These are phyloP conservation scores for Actinopyga echinites DNA, from an alignment of 53 echinoderm and acorn worm genomes.

Conservation along the genomic window DNA sequence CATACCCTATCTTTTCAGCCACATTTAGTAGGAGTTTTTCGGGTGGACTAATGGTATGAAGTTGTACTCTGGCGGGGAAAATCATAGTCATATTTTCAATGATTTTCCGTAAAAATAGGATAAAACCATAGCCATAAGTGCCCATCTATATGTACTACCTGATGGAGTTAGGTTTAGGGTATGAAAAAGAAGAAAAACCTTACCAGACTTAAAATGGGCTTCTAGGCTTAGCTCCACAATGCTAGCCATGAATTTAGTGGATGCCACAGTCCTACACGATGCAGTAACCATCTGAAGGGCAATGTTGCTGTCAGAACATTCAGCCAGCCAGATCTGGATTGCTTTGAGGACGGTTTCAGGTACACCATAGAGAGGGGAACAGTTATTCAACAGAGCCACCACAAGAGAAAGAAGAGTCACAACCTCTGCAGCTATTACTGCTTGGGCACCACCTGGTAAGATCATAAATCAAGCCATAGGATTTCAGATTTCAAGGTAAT, in stretches of 20 bases:
- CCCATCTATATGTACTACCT: too few relatives aligned
- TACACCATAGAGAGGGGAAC: constrained; percentile 73
- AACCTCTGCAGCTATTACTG: constrained; percentile 52
- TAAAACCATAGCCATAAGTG: too few relatives aligned
- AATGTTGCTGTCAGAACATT: constrained; percentile 62
- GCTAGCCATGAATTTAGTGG: constrained; percentile 70
- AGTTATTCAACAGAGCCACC: constrained; percentile 84
- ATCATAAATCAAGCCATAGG: too few relatives aligned
- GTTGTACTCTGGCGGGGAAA: too few relatives aligned
- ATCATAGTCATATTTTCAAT: too few relatives aligned
- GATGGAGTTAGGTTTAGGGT: too few relatives aligned
- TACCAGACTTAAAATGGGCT: constrained; percentile 85
- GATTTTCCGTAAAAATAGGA: too few relatives aligned
- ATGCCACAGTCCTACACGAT: constrained; percentile 83
- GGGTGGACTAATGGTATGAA: too few relatives aligned
- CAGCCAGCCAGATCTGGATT: constrained; percentile 65
- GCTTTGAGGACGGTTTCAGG: constrained; percentile 68
- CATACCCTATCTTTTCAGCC: too few relatives aligned
- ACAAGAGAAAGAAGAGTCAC: constrained; percentile 67
- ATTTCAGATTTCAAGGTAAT: too few relatives aligned
- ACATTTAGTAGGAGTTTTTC: too few relatives aligned
- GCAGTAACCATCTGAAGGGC: constrained; percentile 73
- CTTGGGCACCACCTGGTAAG: constrained; percentile 52
- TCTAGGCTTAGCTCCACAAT: constrained; percentile 84
- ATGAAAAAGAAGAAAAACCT: background rate